Evolutionary conservation across 2,797 vertebrate species (phyloP).

Genomic region (Chiropotes sagulatus): DNA sequence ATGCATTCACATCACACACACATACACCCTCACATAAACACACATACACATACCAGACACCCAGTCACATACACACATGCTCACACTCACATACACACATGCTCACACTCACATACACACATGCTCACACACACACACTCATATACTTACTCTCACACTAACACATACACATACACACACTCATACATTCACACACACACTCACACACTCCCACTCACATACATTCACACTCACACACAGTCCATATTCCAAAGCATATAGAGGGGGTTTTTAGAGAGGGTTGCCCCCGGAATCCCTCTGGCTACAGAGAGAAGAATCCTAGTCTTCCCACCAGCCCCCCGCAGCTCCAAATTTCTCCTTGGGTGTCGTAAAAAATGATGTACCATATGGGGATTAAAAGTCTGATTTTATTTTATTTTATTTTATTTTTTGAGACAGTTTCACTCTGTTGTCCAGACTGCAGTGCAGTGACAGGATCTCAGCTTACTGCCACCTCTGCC

Average conservation of each 20-base stretch:
- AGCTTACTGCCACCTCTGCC: neutral
- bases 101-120: too few relatives aligned
- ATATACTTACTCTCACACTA: too few relatives aligned
- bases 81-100: too few relatives aligned
- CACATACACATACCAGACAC: too few relatives aligned
- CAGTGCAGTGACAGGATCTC: neutral
- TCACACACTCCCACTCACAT: too few relatives aligned
- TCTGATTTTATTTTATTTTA: neutral
- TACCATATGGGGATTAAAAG: neutral
- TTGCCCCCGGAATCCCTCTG: neutral
- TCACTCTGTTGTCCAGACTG: neutral
- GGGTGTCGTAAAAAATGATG: neutral
- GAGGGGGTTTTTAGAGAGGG: neutral
- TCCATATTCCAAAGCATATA: neutral
- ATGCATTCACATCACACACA: too few relatives aligned
- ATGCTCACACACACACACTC: too few relatives aligned
- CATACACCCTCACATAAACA: too few relatives aligned
- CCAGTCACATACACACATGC: too few relatives aligned
- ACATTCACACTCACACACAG: neutral
- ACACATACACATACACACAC: too few relatives aligned
- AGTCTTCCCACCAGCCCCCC: neutral
- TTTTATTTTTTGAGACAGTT: neutral
- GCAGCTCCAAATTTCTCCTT: neutral
- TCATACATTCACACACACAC: too few relatives aligned
- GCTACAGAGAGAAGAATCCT: neutral